These are phyloP conservation scores for Pangasius macronema DNA, from an alignment of 2,797 vertebrate genomes.

Conservation along the genomic window DNA sequence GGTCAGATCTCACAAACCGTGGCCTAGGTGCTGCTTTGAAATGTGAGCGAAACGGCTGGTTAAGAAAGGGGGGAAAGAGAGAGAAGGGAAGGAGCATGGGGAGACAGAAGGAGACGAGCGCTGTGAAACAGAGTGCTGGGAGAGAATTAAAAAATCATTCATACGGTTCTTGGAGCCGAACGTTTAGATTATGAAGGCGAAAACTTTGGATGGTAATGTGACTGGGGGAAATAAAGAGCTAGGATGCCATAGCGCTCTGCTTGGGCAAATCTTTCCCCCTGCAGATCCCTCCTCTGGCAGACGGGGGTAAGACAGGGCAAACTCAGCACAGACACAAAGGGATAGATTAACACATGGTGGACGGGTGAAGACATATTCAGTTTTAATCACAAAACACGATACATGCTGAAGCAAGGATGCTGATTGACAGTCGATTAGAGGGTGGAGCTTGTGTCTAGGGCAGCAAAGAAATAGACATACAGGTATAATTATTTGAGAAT, in stretches of 20 bases:
- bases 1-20: constrained; percentile 50
- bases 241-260: constrained; percentile 50
- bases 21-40: constrained; percentile 35
- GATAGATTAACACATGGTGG: constrained; percentile 56
- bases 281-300: constrained; percentile 55
- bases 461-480: background rate
- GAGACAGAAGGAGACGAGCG: constrained; percentile 58
- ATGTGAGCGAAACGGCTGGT: constrained; percentile 45
- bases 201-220: constrained; percentile 58
- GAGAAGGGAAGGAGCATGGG: constrained; percentile 42
- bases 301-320: constrained; percentile 53
- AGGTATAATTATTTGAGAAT: background rate
- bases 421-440: constrained; percentile 38
- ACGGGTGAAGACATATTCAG: constrained; percentile 53
- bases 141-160: constrained; percentile 64
- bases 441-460: constrained; percentile 8
- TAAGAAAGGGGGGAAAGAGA: constrained; percentile 53
- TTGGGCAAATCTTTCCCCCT: constrained; percentile 53
- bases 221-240: constrained; percentile 55
- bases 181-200: constrained; percentile 57
- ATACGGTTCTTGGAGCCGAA: constrained; percentile 59
- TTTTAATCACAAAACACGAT: constrained; percentile 46
- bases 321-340: constrained; percentile 51
- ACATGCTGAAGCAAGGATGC: constrained; percentile 42
- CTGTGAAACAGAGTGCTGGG: constrained; percentile 55